These are phyloP conservation scores for Channa striata DNA, from an alignment of 2,797 vertebrate species.

Conservation along the genomic window DNA sequence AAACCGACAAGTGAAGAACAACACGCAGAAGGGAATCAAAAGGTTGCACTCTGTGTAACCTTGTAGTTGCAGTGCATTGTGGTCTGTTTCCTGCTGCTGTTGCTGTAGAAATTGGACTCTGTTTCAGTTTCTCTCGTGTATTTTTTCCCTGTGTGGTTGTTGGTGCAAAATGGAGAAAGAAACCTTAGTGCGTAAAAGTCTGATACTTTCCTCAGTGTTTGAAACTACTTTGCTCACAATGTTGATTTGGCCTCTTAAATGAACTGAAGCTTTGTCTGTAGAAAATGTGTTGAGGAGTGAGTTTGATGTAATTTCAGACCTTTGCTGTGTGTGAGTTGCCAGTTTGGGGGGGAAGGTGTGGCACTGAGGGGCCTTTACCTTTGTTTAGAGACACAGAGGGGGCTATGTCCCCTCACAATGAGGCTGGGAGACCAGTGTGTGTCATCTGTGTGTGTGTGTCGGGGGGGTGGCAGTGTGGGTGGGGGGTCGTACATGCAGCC, in stretches of 20 bases:
- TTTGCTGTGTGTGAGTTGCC: not conserved
- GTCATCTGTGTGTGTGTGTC: constrained; percentile 24
- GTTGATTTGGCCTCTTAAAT: not conserved
- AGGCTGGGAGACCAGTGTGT: constrained; percentile 40
- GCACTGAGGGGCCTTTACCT: constrained; percentile 62
- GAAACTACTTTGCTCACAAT: not conserved
- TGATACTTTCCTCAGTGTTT: not conserved
- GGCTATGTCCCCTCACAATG: constrained; percentile 75
- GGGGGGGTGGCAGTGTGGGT: constrained; percentile 29
- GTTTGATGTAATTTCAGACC: constrained; percentile 1
- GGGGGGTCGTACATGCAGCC: constrained; percentile 63
- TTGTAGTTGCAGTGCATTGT: constrained; percentile 5
- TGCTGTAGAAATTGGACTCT: not conserved
- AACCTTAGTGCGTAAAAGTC: not conserved
- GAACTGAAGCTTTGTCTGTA: no score
- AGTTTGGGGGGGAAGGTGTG: constrained; percentile 57
- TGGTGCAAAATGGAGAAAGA: not conserved
- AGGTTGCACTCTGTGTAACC: not conserved
- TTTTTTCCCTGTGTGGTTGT: not conserved
- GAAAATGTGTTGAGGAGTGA: not conserved
- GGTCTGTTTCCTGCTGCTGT: not conserved
- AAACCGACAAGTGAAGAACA: not conserved
- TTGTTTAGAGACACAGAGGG: constrained; percentile 76
- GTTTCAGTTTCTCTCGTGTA: not conserved
- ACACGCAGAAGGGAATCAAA: not conserved